phyloP scores from a whole-genome alignment of 2,113 vertebrate genomes.

The Bos javanicus region DNA sequence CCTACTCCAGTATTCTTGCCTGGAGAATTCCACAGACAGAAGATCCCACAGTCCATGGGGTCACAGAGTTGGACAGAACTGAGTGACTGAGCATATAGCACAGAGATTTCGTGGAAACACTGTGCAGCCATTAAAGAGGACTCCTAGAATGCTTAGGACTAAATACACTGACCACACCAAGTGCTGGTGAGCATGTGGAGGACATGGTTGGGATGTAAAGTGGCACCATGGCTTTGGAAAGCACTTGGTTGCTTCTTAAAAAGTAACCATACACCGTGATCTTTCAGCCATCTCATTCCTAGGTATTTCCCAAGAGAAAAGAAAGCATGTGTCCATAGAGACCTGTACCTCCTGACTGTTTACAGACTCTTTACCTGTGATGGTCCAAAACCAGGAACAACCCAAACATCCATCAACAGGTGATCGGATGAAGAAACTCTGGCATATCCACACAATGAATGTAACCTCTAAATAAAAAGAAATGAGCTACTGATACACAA shows the following conservation, averaged over 20 bases:
- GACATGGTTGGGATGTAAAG: background rate
- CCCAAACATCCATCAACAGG: background rate
- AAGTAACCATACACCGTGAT: background rate
- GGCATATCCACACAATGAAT: background rate
- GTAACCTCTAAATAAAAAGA: background rate
- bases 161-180: background rate
- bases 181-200: background rate
- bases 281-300: background rate
- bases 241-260: background rate
- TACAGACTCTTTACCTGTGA: background rate
- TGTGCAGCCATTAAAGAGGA: background rate
- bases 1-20: background rate
- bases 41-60: rapidly evolving
- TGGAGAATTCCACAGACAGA: background rate
- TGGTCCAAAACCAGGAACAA: background rate
- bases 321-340: background rate
- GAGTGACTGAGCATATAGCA: background rate
- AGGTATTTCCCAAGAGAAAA: background rate
- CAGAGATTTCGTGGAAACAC: background rate
- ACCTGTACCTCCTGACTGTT: background rate
- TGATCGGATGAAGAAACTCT: background rate
- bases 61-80: background rate
- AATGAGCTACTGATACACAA: background rate
- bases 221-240: background rate
- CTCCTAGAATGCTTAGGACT: background rate